Conservation (phyloP, 2,888 invertebrate species). For the Papilio demoleus region DNA sequence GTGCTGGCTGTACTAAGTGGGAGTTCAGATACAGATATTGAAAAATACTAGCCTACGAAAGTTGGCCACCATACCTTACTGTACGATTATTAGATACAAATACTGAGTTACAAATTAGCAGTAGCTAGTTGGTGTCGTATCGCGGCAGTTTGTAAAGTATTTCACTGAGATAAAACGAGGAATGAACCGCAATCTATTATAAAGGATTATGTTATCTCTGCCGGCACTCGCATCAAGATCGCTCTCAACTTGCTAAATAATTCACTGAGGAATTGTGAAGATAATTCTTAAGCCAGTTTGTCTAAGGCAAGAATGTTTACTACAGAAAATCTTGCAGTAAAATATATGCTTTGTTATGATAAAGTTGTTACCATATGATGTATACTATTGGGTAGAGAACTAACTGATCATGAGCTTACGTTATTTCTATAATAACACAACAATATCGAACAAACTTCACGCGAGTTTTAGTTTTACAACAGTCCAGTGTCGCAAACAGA, state of each 20-base stretch:
- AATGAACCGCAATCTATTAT: not conserved
- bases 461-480: not conserved
- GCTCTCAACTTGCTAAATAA: not conserved
- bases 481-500: constrained; percentile 1
- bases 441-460: not conserved
- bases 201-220: not conserved
- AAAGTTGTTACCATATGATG: too few relatives aligned
- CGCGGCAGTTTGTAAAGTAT: not conserved
- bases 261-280: not conserved
- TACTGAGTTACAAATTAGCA: not conserved
- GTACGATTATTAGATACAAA: not conserved
- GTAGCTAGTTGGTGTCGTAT: not conserved
- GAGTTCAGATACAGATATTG: too few relatives aligned
- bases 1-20: too few relatives aligned
- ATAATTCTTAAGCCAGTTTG: not conserved
- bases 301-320: not conserved
- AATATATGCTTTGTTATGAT: too few relatives aligned
- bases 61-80: not conserved
- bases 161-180: not conserved
- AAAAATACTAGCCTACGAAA: not conserved
- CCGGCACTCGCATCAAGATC: not conserved
- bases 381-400: too few relatives aligned
- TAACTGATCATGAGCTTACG: not conserved
- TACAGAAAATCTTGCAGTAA: too few relatives aligned
- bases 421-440: not conserved